Evolutionary conservation across 2,888 invertebrate genomes (phyloP), one percentile per base, ranked within the genome.

Genomic region (Sarcophaga carnaria): DNA sequence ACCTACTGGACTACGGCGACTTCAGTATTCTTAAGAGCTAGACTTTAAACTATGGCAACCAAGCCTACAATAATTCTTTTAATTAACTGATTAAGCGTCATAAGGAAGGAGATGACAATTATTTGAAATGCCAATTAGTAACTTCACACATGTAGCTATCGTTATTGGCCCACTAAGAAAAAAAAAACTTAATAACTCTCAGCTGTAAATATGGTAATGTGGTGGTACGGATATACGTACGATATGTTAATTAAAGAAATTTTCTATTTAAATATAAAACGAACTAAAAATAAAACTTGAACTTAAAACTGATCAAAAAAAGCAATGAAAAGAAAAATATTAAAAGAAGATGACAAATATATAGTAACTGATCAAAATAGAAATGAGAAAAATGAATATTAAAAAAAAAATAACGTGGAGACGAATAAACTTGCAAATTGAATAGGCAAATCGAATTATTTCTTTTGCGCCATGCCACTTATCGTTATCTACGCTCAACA

Each of bases 361-460:
- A 14, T 47, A n/a, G 25, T 4, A 54, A 17, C 2, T 54, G 14
- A 27, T 71, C 54, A 71, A 47, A 71, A 71, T 71, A 10, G 71
- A 27, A 17, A 20, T 49, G 49, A 49, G 69, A 70, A 70, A 69
- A 17, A 17, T 54, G 0, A 54, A 69, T 47, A 37, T 37, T 37
- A 37, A 22, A 69, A 69, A 69, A 69, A 69, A 49, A 20, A 54
- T 54, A 12, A 11, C 59, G 25, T 37, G 22, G 5, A 37, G 47
- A 17, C 20, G 54, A 14, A 14, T 12, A 60, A 47, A 79, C 71
- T 54, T 71, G 79, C 63, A 49, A 79, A 79, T 71, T 79, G 79
- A 64, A 47, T 25, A 17, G 37, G 11, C 70, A 70, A 70, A 60
- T 63, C 14, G 14, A 5, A 70, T 49, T 70, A 14, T 49, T 14